phyloP scores from a whole-genome alignment of 2,797 vertebrate genomes.

The Ibycter americanus region DNA sequence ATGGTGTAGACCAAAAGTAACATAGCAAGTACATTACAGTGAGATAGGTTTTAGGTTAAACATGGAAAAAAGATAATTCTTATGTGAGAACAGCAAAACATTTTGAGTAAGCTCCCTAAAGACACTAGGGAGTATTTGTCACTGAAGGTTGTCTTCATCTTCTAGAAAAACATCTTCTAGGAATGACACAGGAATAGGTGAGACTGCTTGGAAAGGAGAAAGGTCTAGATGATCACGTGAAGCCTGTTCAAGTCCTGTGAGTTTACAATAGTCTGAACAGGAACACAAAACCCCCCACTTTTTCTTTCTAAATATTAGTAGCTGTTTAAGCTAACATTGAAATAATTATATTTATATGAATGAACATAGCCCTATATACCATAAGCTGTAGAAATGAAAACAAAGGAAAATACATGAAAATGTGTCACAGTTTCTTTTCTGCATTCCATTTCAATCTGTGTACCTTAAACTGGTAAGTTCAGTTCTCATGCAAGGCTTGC shows the following conservation, averaged over 20 bases:
- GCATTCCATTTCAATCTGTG: not conserved
- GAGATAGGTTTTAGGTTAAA: not conserved
- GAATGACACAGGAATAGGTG: not conserved
- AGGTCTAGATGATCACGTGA: not conserved
- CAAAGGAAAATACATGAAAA: not conserved
- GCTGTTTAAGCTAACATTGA: not conserved
- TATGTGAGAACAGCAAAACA: not conserved
- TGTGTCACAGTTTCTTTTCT: not conserved
- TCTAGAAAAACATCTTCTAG: not conserved
- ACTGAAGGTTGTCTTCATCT: not conserved
- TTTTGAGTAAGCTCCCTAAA: not conserved
- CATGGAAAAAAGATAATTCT: not conserved
- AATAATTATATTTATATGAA: not conserved
- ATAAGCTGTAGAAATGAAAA: not conserved
- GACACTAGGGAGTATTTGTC: not conserved
- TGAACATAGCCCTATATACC: not conserved
- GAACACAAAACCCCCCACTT: not conserved
- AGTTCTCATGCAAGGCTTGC: not conserved
- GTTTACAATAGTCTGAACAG: not conserved
- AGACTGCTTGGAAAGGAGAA: not conserved
- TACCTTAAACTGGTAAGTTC: not conserved
- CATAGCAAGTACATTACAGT: rapidly evolving
- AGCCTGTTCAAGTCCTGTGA: not conserved
- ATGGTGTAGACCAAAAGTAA: not conserved
- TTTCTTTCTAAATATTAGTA: not conserved